phyloP scores from a whole-genome alignment of 2,797 vertebrate genomes.

The Sandelia bainsii region DNA sequence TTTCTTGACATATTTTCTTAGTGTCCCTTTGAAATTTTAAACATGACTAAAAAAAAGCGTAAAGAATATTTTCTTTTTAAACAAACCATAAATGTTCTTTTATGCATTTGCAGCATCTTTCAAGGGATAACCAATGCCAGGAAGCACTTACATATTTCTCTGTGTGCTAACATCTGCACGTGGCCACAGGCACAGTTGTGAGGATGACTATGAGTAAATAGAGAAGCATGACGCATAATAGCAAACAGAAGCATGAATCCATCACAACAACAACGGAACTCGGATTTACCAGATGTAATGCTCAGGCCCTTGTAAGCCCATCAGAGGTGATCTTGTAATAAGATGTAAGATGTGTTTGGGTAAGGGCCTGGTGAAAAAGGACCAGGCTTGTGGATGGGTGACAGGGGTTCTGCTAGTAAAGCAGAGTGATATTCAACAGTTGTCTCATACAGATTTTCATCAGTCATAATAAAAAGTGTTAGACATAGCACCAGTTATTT shows the following conservation, averaged over 20 bases:
- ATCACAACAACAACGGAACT: constrained; percentile 26
- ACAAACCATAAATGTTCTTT: background rate
- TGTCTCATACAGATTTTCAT: constrained; percentile 75
- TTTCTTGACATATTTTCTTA: background rate
- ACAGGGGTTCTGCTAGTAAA: constrained; percentile 47
- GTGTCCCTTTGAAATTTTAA: background rate
- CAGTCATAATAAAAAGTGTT: constrained; percentile 77
- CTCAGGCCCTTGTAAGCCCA: constrained; percentile 13
- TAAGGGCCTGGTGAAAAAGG: constrained; percentile 45
- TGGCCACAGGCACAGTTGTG: constrained; percentile 20
- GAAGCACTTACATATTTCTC: constrained; percentile 18
- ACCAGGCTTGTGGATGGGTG: constrained; percentile 49
- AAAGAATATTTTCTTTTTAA: background rate
- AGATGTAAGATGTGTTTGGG: constrained; percentile 55
- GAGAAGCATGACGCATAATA: constrained; percentile 37
- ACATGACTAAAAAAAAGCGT: background rate
- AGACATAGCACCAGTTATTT: constrained; percentile 77
- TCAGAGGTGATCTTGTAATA: constrained; percentile 43
- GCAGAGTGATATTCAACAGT: constrained; percentile 74
- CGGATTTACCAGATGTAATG: constrained; percentile 48
- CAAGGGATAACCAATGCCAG: background rate
- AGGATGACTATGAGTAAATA: constrained; percentile 20
- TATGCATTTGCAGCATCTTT: constrained; percentile 15
- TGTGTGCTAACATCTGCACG: constrained; percentile 32
- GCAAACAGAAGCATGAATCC: constrained; percentile 45